Evolutionary conservation across 2,888 invertebrate genomes (phyloP).

Genomic region (Plusia festucae): DNA sequence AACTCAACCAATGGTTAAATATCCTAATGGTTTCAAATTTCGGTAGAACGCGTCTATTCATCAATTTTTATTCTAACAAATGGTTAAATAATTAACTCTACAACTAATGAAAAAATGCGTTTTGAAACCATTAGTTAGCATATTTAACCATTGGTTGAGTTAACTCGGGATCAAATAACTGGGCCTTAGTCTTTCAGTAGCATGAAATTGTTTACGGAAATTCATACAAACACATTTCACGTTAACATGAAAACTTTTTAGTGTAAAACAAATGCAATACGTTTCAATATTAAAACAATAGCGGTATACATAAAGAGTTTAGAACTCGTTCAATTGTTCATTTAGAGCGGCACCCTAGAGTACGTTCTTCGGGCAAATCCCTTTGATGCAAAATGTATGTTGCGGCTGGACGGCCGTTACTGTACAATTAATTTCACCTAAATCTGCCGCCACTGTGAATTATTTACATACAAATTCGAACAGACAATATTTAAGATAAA

Average conservation of each 20-base stretch:
- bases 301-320: conserved; percentile 53
- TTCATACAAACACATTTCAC: too few species aligned
- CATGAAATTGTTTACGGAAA: too few species aligned
- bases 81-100: too few species aligned
- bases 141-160: too few species aligned
- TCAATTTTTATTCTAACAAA: too few species aligned
- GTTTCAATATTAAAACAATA: conserved; percentile 35
- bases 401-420: conserved; percentile 72
- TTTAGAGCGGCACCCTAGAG: conserved; percentile 54
- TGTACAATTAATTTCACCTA: conserved; percentile 79
- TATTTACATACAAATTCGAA: conserved; percentile 48
- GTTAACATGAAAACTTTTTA: not conserved
- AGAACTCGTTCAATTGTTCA: conserved; percentile 53
- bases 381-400: conserved; percentile 84
- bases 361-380: conserved; percentile 69
- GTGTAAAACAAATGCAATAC: not conserved
- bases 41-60: too few species aligned
- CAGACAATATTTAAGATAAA: conserved; percentile 52
- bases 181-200: too few species aligned
- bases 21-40: too few species aligned
- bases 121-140: too few species aligned
- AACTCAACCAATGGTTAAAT: too few species aligned
- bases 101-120: too few species aligned
- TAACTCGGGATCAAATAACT: too few species aligned
- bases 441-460: conserved; percentile 69